A percentile compares a stretch with the other conserved stretches of the same genome.
These are phyloP conservation scores for Clarias platycephalus DNA, from an alignment of 2,797 vertebrate species.

Conservation along the genomic window DNA sequence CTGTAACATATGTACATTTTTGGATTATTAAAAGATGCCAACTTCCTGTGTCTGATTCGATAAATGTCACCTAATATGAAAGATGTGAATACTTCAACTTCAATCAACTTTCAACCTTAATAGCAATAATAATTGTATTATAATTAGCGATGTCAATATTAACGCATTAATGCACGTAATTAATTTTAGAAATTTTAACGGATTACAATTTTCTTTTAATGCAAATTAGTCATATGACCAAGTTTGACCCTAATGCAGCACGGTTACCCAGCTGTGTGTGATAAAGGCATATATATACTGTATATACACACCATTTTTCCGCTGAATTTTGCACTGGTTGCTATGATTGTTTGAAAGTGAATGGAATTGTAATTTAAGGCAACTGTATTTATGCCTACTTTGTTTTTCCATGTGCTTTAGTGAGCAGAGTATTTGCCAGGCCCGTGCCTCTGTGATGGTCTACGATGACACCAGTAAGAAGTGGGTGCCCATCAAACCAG, in stretches of 20 bases:
- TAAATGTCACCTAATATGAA: background rate
- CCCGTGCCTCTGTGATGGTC: constrained; percentile 98
- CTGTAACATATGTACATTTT: background rate
- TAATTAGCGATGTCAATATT: too few species aligned
- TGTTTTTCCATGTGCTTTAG: constrained; percentile 62
- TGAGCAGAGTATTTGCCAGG: constrained; percentile 99
- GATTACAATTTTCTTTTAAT: too few species aligned
- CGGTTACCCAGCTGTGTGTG: too few species aligned
- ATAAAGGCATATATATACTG: too few species aligned
- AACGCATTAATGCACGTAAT: too few species aligned
- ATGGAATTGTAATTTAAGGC: background rate
- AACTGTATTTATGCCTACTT: background rate
- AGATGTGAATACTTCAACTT: background rate
- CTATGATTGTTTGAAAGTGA: background rate
- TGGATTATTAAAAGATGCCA: background rate
- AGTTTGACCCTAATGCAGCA: too few species aligned
- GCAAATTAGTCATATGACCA: too few species aligned
- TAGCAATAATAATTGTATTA: background rate
- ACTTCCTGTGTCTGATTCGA: too few species aligned
- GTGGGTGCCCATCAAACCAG: constrained; percentile 97
- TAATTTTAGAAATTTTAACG: too few species aligned
- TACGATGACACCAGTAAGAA: constrained; percentile 99
- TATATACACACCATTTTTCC: too few species aligned
- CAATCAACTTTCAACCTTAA: background rate
- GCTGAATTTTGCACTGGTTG: background rate